Conservation (phyloP, 2,113 vertebrate genomes). For the Pontoporia blainvillei region DNA sequence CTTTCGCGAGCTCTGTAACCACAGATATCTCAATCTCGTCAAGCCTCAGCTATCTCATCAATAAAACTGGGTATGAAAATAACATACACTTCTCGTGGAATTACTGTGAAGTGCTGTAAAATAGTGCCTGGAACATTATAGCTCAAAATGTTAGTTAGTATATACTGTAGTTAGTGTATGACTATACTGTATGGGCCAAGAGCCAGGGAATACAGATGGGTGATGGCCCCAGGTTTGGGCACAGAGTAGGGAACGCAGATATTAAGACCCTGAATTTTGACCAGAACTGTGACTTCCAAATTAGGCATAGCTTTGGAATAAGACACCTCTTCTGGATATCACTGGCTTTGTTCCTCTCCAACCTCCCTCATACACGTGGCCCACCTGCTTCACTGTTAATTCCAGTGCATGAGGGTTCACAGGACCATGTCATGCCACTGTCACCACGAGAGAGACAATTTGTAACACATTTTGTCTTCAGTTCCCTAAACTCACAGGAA, state of each 20-base stretch:
- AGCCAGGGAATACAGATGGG: background rate
- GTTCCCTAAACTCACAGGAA: background rate
- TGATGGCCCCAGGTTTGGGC: background rate
- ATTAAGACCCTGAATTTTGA: background rate
- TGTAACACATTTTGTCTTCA: background rate
- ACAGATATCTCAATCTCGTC: background rate
- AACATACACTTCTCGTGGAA: background rate
- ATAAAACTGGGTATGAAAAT: background rate
- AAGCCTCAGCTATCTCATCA: background rate
- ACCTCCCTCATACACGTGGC: fast-evolving
- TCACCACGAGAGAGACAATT: background rate
- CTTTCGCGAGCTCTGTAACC: background rate
- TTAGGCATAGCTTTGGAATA: background rate
- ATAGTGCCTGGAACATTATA: background rate
- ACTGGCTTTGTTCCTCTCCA: background rate
- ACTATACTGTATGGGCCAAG: background rate
- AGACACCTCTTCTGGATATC: background rate
- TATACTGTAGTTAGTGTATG: background rate
- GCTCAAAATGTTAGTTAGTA: background rate
- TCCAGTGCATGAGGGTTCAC: background rate
- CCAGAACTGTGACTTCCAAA: background rate
- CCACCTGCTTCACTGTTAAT: background rate
- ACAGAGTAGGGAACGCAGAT: background rate
- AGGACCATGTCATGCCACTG: background rate
- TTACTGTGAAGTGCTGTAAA: background rate